Evolutionary conservation across 2,113 vertebrate genomes (phyloP).

Genomic region (Girardinichthys multiradiatus): DNA sequence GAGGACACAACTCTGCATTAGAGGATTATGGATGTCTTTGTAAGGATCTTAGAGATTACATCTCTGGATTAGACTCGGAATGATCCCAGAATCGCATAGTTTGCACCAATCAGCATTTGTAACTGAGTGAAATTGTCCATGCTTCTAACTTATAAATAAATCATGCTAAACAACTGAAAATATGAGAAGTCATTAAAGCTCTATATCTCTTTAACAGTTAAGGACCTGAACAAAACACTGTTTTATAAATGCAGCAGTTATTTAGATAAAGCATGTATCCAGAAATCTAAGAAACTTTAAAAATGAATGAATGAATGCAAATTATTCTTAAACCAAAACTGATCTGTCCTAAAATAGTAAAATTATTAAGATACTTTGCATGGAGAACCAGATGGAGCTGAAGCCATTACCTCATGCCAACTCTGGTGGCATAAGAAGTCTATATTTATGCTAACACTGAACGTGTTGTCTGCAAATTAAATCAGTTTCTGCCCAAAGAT

Average conservation of each 20-base stretch:
- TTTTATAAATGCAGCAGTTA: too few species aligned
- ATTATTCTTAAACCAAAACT: constrained; percentile 12
- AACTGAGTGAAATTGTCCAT: background rate
- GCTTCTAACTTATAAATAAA: too few species aligned
- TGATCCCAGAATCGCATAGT: background rate
- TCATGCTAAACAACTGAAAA: too few species aligned
- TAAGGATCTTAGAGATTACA: background rate
- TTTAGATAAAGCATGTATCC: too few species aligned
- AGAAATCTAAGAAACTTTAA: background rate
- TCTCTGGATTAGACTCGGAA: background rate
- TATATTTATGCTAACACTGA: constrained; percentile 26
- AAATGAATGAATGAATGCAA: background rate
- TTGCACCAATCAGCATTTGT: background rate
- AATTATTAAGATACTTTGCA: constrained; percentile 44
- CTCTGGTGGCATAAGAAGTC: constrained; percentile 15
- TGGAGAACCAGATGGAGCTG: constrained; percentile 46
- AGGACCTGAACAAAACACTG: background rate
- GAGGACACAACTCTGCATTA: background rate
- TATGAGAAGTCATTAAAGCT: background rate
- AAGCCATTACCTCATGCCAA: constrained; percentile 49
- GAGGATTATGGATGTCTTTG: background rate
- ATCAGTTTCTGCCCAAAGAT: background rate
- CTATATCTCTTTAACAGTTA: background rate
- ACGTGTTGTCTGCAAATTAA: constrained; percentile 28
- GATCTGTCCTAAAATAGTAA: constrained; percentile 19